Percentiles rank a stretch among this genome's conserved stretches.
These are phyloP conservation scores for Seriola dumerili DNA, from an alignment of 2,113 vertebrate genomes.

Conservation along the genomic window DNA sequence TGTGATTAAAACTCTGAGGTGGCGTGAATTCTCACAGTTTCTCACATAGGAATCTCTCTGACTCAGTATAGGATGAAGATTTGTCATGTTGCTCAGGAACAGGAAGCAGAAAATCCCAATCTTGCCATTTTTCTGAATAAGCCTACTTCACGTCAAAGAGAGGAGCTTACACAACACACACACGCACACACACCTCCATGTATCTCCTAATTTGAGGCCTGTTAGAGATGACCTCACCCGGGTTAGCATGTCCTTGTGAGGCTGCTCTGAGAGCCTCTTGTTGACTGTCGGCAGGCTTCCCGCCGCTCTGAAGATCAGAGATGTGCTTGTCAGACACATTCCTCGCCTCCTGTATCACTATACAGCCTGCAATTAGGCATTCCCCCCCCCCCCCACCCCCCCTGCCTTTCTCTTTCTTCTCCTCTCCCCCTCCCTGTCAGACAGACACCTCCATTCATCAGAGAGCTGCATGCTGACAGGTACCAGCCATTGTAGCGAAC, in stretches of 20 bases:
- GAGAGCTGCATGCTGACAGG: conserved; percentile 50
- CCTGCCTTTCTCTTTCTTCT: conserved; percentile 58
- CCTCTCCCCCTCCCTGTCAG: conserved; percentile 37
- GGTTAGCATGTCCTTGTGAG: conserved; percentile 1
- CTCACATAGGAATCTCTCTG: background rate
- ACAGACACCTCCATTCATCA: conserved; percentile 73
- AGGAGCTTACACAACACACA: too few species aligned
- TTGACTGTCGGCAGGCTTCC: conserved; percentile 50
- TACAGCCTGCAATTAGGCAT: conserved; percentile 76
- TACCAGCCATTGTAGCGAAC: conserved; percentile 32
- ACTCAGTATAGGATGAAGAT: background rate
- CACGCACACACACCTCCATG: background rate
- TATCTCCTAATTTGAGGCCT: conserved; percentile 30
- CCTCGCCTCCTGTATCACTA: conserved; percentile 70
- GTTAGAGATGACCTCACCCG: conserved; percentile 32
- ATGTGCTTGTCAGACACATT: conserved; percentile 72
- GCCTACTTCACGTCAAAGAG: too few species aligned
- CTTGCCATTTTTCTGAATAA: background rate
- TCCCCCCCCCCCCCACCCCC: conserved; percentile 44
- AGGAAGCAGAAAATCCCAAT: background rate
- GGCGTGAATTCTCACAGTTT: background rate
- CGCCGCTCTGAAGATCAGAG: conserved; percentile 56
- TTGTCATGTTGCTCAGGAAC: background rate
- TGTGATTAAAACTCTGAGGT: background rate
- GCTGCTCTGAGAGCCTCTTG: conserved; percentile 32